A percentile compares a stretch with the other conserved stretches of the same genome.
Conservation (phyloP, 1,140 invertebrate species). For the Hesperophylax magnus region DNA sequence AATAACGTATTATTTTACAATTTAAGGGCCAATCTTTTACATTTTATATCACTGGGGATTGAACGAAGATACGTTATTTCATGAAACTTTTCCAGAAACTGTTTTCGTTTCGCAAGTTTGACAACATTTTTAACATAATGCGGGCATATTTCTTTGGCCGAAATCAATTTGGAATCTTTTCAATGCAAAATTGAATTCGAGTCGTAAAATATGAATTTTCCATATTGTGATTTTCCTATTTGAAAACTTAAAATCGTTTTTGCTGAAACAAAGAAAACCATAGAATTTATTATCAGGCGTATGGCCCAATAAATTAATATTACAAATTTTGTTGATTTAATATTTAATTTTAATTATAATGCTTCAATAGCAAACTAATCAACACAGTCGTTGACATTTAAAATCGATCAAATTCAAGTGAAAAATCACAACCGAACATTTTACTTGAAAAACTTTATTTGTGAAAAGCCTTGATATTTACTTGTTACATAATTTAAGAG, state of each 20-base stretch:
- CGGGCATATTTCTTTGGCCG: background rate
- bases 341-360: background rate
- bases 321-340: background rate
- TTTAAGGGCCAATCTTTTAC: too few relatives aligned
- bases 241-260: constrained; percentile 22
- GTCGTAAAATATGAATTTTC: constrained; percentile 23
- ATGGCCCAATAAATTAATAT: background rate
- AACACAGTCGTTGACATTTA: too few relatives aligned
- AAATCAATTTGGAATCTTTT: constrained; percentile 10
- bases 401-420: too few relatives aligned
- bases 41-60: too few relatives aligned
- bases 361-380: too few relatives aligned
- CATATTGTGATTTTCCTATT: constrained; percentile 30
- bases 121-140: constrained; percentile 29
- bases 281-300: background rate
- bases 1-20: too few relatives aligned
- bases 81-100: background rate
- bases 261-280: background rate
- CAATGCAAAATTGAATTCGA: constrained; percentile 27
- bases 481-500: background rate
- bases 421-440: too few relatives aligned
- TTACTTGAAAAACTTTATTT: too few relatives aligned
- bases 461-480: background rate
- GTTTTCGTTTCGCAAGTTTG: constrained; percentile 13
- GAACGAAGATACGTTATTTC: background rate